These are phyloP conservation scores for Moxostoma hubbsi DNA, from an alignment of 2,797 vertebrate species.

Conservation along the genomic window DNA sequence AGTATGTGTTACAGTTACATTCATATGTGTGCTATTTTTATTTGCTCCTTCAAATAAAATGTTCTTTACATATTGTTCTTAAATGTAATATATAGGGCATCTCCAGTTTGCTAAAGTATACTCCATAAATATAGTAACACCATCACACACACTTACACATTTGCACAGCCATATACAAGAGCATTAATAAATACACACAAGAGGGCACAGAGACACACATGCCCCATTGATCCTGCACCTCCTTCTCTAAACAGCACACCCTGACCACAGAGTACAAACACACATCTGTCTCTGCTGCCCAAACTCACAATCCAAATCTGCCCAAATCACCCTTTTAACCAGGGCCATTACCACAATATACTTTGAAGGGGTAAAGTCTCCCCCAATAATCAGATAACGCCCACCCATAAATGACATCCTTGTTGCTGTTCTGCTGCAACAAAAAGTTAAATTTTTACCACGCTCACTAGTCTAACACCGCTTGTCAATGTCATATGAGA, in stretches of 20 bases:
- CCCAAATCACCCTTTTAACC: not conserved
- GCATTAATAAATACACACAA: constrained; percentile 1
- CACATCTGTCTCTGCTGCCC: constrained; percentile 29
- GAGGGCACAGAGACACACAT: constrained; percentile 35
- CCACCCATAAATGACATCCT: too few relatives aligned
- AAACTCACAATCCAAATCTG: constrained; percentile 9
- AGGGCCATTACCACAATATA: too few relatives aligned
- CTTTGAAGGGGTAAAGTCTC: too few relatives aligned
- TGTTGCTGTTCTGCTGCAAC: too few relatives aligned
- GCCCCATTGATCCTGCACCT: constrained; percentile 32
- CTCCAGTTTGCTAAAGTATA: not conserved
- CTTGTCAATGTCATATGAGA: too few relatives aligned
- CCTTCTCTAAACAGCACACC: constrained; percentile 39
- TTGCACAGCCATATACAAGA: not conserved
- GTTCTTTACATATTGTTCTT: not conserved
- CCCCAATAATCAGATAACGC: too few relatives aligned
- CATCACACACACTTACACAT: constrained; percentile 2
- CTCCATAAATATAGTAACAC: not conserved
- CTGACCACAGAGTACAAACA: constrained; percentile 38
- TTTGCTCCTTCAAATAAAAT: not conserved
- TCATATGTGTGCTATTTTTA: not conserved
- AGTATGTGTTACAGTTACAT: constrained; percentile 3
- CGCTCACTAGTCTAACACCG: too few relatives aligned
- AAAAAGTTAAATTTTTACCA: too few relatives aligned
- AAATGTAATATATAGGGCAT: constrained; percentile 17